phyloP scores from a whole-genome alignment of 1,140 invertebrate species.

The Drosophila lowei region DNA sequence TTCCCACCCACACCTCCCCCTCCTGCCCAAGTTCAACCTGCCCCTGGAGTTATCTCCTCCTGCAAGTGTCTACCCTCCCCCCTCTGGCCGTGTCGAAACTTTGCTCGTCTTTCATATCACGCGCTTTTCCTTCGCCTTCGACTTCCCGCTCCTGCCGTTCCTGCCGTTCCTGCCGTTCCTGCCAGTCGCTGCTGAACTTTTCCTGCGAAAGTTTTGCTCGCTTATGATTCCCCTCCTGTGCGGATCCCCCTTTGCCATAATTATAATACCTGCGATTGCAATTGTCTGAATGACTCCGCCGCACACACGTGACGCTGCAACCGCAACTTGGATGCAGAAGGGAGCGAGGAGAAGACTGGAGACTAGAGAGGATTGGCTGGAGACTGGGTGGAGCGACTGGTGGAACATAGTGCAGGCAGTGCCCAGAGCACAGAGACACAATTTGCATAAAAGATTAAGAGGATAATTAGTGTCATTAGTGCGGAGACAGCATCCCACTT shows the following conservation, averaged over 20 bases:
- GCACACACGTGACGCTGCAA: conserved; percentile 63
- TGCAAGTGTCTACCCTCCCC: conserved; percentile 7
- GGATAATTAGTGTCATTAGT: conserved; percentile 79
- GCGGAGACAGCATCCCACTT: conserved; percentile 26
- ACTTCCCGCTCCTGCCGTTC: no score
- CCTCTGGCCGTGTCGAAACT: conserved; percentile 48
- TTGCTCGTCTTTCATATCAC: conserved; percentile 75
- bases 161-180: no score
- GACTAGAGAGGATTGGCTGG: conserved; percentile 1
- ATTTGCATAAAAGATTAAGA: conserved; percentile 77
- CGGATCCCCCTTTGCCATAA: conserved; percentile 40
- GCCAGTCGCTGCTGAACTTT: conserved; percentile 54
- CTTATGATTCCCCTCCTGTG: conserved; percentile 12
- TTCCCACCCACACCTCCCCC: background rate
- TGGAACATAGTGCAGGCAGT: conserved; percentile 24
- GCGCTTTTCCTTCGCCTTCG: conserved; percentile 19
- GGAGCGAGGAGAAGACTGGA: background rate
- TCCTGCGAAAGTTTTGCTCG: conserved; percentile 54
- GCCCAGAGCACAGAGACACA: conserved; percentile 36
- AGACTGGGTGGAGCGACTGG: background rate
- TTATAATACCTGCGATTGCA: conserved; percentile 74
- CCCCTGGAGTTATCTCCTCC: conserved; percentile 20
- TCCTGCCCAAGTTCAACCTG: conserved; percentile 15
- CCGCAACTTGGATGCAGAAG: conserved; percentile 43
- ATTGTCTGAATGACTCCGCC: conserved; percentile 71